A percentile compares a stretch with the other conserved stretches of the same genome.
Conservation (phyloP, 2,888 invertebrate species). For the Furcula furcula region DNA sequence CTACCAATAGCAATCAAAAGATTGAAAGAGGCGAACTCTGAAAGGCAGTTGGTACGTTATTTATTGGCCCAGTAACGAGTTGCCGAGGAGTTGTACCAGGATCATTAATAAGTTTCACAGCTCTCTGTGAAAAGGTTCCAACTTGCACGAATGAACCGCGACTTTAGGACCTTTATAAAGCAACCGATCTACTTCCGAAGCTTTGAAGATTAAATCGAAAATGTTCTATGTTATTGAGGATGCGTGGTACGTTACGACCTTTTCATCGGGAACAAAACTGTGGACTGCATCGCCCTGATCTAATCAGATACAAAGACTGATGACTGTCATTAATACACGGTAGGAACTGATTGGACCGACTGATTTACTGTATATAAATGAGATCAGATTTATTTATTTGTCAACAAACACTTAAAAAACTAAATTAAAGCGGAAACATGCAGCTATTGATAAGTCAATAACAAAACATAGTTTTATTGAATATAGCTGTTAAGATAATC, state of each 20-base stretch:
- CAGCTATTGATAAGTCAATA: too few species aligned
- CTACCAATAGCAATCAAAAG: constrained; percentile 41
- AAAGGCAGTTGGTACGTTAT: constrained; percentile 53
- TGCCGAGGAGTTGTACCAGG: constrained; percentile 53
- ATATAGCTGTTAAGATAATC: too few species aligned
- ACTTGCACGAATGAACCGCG: constrained; percentile 24
- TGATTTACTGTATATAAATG: constrained; percentile 41
- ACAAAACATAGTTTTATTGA: too few species aligned
- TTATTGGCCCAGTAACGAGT: constrained; percentile 65
- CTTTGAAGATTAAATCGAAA: constrained; percentile 22
- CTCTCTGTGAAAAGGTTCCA: constrained; percentile 42
- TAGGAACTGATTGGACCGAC: constrained; percentile 55
- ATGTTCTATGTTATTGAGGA: constrained; percentile 32
- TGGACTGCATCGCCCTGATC: constrained; percentile 46
- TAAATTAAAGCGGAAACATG: too few species aligned
- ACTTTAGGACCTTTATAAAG: constrained; percentile 36
- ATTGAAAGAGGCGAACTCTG: constrained; percentile 46
- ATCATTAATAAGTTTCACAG: constrained; percentile 61
- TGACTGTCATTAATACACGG: constrained; percentile 58
- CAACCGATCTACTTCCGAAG: constrained; percentile 20
- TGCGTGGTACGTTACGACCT: constrained; percentile 27
- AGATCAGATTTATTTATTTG: constrained; percentile 17
- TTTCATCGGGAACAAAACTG: constrained; percentile 20
- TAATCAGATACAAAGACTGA: constrained; percentile 64
- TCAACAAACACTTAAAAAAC: too few species aligned